Base-by-base conservation (phyloP, 1,140 invertebrate genomes). In the Lycorma delicatula region DNA sequence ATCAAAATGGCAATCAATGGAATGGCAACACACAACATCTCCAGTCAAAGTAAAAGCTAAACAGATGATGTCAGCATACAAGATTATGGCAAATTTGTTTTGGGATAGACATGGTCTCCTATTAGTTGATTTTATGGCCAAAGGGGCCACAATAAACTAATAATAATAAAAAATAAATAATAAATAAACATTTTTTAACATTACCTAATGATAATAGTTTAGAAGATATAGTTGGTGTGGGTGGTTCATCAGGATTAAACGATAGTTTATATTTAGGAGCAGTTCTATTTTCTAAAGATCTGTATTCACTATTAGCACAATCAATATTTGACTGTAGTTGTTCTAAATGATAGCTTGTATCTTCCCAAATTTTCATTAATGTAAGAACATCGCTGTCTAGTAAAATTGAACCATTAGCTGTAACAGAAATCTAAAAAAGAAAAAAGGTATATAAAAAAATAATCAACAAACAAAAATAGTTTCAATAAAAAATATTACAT, bases 261-360 rank as follows among this genome's bases (percentile, higher is more conserved):
- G 81, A 81, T 0, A 91, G 72, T 34, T 75, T 79, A 63, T 85
- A 67, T 13, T 57, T 51, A 0, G 85, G 83, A 4, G 77, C 79
- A 26, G 74, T 78, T 64, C 87, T 73, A 13, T 74, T 66, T 27
- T 66, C 66, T 1, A 78, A 64, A 68, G 76, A 81, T 49, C 77
- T 68, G 69, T 80, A 90, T 73, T 98, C 94, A 65, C 89, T 79
- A 38, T 79, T 68, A 1, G 90, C 89, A 69, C 89, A 95, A 3
- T 81, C 74, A 1, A 79, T 71, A 64, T 92, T 89, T 3, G 86
- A 83, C 74, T 98, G 96, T 11, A 82, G 75, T 59, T 81, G 76
- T 70, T 98, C 95, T 36, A 98, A 70, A 61, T 84, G 81, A 68
- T 89, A 97, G 73, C 93, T 97, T 0, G 94, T 97, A 69, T 95